Percentiles rank a stretch among this genome's conserved stretches.
Conservation (phyloP, 2,888 invertebrate genomes). For the Amphipyra berbera region DNA sequence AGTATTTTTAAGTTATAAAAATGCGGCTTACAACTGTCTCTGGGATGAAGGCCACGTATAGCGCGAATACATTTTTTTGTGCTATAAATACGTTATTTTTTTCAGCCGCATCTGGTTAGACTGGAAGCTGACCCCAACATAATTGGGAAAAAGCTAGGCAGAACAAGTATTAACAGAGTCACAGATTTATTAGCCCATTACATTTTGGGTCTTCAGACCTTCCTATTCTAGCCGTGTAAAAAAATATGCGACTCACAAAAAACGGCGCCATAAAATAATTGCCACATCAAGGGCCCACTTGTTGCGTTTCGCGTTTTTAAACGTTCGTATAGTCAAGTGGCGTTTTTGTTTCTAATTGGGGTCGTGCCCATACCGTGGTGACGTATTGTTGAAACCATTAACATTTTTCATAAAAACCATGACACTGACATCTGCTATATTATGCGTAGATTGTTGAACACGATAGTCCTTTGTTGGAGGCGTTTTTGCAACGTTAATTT, state of each 20-base stretch:
- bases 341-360: conserved; percentile 61
- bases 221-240: background rate
- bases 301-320: conserved; percentile 60
- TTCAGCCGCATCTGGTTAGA: no score
- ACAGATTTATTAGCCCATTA: background rate
- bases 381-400: conserved; percentile 57
- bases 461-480: conserved; percentile 13
- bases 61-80: no score
- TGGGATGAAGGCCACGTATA: no score
- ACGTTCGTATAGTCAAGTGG: conserved; percentile 53
- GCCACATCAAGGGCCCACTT: conserved; percentile 54
- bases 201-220: background rate
- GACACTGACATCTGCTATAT: conserved; percentile 55
- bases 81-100: no score
- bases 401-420: conserved; percentile 55
- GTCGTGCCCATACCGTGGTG: conserved; percentile 32
- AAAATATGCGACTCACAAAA: conserved; percentile 20
- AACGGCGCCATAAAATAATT: conserved; percentile 35
- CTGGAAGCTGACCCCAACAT: no score
- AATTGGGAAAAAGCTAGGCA: no score
- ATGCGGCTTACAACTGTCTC: no score
- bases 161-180: conserved; percentile 1
- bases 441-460: conserved; percentile 28
- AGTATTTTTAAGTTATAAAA: no score
- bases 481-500: conserved; percentile 9